These are phyloP conservation scores for Tiliacea citrago DNA, from an alignment of 2,888 invertebrate species.

Conservation along the genomic window DNA sequence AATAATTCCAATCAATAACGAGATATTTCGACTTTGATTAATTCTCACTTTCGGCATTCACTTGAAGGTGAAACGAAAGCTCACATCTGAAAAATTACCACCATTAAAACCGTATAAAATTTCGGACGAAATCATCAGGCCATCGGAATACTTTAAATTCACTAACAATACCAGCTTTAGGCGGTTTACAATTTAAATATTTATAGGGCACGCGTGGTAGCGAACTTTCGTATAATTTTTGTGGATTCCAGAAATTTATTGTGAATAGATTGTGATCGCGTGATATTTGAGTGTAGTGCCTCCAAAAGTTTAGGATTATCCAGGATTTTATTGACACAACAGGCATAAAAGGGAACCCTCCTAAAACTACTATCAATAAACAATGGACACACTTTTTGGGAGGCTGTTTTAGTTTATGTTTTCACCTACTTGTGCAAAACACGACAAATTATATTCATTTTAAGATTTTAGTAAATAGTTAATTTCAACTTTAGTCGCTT, in stretches of 20 bases:
- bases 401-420: too few species aligned
- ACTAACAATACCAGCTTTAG: slow-evolving; percentile 64
- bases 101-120: slow-evolving; percentile 56
- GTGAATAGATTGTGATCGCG: slow-evolving; percentile 78
- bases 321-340: slow-evolving; percentile 10
- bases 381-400: background rate
- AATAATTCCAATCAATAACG: slow-evolving; percentile 33
- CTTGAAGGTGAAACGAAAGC: slow-evolving; percentile 47
- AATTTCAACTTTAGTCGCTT: background rate
- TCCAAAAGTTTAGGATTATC: slow-evolving; percentile 46
- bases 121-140: slow-evolving; percentile 55
- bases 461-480: too few species aligned
- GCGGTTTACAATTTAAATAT: slow-evolving; percentile 75
- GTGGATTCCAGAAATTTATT: slow-evolving; percentile 76
- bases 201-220: slow-evolving; percentile 84
- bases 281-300: slow-evolving; percentile 68
- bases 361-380: too few species aligned
- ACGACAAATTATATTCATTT: too few species aligned
- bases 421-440: too few species aligned
- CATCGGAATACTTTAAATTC: slow-evolving; percentile 59
- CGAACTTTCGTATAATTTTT: slow-evolving; percentile 78
- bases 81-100: slow-evolving; percentile 63
- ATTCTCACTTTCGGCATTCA: slow-evolving; percentile 42
- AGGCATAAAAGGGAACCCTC: background rate
- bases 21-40: slow-evolving; percentile 10